phyloP scores from a whole-genome alignment of 2,113 vertebrate species.

The Solenodon paradoxus region DNA sequence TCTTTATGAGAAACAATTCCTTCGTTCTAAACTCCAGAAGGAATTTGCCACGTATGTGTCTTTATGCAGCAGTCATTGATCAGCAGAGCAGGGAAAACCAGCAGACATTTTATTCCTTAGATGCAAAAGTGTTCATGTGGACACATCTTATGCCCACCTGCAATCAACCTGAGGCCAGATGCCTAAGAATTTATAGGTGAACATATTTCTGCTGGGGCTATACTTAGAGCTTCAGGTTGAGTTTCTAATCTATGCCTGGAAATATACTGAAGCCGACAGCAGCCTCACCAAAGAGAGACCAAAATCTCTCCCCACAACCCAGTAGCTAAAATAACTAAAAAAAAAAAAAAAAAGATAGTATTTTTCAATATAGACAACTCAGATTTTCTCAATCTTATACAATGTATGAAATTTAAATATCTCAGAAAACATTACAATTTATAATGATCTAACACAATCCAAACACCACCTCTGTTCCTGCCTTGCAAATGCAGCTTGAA shows the following conservation, averaged over 20 bases:
- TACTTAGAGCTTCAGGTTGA: not conserved
- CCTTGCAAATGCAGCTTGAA: not conserved
- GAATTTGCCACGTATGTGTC: not conserved
- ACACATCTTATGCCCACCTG: not conserved
- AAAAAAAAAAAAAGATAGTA: not conserved
- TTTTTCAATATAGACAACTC: not conserved
- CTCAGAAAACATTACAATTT: not conserved
- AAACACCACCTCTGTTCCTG: not conserved
- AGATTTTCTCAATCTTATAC: not conserved
- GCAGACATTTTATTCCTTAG: not conserved
- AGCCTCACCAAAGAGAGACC: not conserved
- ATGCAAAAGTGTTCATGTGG: not conserved
- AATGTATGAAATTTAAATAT: not conserved
- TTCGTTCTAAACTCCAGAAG: conserved; percentile 9
- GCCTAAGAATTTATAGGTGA: not conserved
- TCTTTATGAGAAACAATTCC: conserved; percentile 13
- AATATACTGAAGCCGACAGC: not conserved
- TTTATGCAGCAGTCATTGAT: not conserved
- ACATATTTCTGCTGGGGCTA: not conserved
- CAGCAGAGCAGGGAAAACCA: not conserved
- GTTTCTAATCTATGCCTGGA: not conserved
- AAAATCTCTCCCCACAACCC: not conserved
- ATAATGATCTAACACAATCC: not conserved
- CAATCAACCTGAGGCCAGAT: not conserved
- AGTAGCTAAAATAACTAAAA: not conserved